phyloP scores from a whole-genome alignment of 1,140 invertebrate genomes.

The Brachystomella parvula region DNA sequence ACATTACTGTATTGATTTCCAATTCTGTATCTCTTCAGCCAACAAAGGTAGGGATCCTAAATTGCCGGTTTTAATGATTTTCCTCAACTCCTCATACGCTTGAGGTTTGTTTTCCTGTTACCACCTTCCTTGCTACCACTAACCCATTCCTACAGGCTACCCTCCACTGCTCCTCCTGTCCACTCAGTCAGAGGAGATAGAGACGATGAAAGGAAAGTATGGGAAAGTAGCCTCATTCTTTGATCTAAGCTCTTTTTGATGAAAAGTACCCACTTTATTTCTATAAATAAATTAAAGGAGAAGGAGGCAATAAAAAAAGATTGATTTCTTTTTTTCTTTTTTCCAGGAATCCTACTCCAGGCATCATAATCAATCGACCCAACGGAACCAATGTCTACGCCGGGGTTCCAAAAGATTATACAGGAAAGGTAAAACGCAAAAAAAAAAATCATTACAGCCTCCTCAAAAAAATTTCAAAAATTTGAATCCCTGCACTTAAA shows the following conservation, averaged over 20 bases:
- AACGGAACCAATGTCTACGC: slow-evolving; percentile 53
- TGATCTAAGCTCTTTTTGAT: neutral
- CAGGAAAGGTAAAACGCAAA: slow-evolving; percentile 42
- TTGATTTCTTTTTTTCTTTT: slow-evolving; percentile 8
- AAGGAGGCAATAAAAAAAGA: neutral
- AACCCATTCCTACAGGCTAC: no score
- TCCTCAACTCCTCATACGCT: no score
- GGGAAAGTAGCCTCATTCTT: neutral
- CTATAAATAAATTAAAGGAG: neutral
- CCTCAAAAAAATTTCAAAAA: no score
- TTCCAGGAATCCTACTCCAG: slow-evolving; percentile 52
- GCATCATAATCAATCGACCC: slow-evolving; percentile 54
- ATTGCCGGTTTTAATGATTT: neutral
- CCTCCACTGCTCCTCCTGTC: no score
- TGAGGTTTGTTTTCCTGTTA: no score
- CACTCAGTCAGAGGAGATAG: neutral
- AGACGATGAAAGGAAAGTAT: neutral
- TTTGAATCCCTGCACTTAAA: no score
- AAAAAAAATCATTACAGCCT: neutral
- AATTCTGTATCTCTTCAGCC: slow-evolving; percentile 3
- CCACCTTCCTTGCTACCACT: no score
- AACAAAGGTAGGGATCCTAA: neutral
- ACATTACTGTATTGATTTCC: slow-evolving; percentile 9
- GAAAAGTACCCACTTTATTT: neutral
- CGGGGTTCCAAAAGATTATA: slow-evolving; percentile 54